Percentiles rank a stretch among this genome's conserved stretches.
Conservation (phyloP, 2,113 vertebrate genomes). For the Stictonetta naevosa region DNA sequence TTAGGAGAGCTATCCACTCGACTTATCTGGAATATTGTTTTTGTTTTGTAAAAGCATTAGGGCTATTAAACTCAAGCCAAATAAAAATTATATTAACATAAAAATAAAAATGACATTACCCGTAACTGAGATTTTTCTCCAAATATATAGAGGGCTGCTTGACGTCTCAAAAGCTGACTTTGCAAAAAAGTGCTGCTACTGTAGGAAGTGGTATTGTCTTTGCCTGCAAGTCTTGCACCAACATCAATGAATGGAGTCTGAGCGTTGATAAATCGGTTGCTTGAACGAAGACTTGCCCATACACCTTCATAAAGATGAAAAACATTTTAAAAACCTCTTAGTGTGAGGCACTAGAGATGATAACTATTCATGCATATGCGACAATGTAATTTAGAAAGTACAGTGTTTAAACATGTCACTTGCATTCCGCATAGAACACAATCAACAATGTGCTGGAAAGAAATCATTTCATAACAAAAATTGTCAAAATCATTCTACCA, state of each 20-base stretch:
- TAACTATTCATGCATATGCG: neutral
- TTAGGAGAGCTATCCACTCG: neutral
- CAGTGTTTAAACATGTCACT: neutral
- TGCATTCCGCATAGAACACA: neutral
- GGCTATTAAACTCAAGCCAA: neutral
- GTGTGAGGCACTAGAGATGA: neutral
- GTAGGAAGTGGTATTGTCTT: constrained; percentile 85
- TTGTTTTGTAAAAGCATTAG: neutral
- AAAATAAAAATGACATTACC: constrained; percentile 78
- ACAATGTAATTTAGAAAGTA: neutral
- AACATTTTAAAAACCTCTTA: neutral
- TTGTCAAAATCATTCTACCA: neutral
- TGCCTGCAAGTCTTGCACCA: constrained; percentile 88
- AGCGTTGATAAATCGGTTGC: constrained; percentile 89
- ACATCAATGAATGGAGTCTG: constrained; percentile 82
- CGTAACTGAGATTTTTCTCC: constrained; percentile 96
- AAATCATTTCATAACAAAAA: neutral
- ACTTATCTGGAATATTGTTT: neutral
- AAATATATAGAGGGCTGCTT: constrained; percentile 95
- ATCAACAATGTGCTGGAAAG: neutral
- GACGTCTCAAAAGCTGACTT: constrained; percentile 89
- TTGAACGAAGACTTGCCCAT: constrained; percentile 96
- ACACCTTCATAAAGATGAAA: constrained; percentile 85
- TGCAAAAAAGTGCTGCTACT: constrained; percentile 86
- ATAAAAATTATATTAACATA: neutral